Evolutionary conservation across 2,888 invertebrate species (phyloP), one percentile per base, ranked within the genome.

Genomic region (Patella caerulea): DNA sequence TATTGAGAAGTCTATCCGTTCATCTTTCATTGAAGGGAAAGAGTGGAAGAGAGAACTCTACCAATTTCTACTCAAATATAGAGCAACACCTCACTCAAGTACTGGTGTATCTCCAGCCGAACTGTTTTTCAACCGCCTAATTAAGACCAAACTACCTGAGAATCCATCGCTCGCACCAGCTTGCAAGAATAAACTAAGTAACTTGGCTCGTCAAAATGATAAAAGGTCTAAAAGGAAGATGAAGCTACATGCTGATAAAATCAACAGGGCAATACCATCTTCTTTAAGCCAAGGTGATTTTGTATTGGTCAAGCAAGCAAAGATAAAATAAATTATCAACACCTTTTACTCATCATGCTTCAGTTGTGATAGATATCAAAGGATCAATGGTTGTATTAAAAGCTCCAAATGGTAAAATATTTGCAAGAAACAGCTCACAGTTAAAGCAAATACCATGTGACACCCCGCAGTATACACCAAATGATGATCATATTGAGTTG

Each of bases 21-120:
- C 56, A 56, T 56, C 56, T 15, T 56, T 56, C 45, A 24, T 24
- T 65, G 19, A 7, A 19, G 65, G 65, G 12, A n/a, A n/a, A n/a
- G n/a, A 19, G 19, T 65, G 65, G 65, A 65, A 65, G n/a, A 65
- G 19, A 65, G 65, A 65, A 65, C n/a, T 65, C n/a, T 19, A 65
- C n/a, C 34, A 45, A 45, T 45, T 45, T 45, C 34, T 45, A 45
- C 34, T 45, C 7, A 45, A 45, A 5, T 45, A 45, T 5, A 45
- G 34, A 45, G 34, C 34, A 45, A 45, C 34, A 45, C 34, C 34
- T 45, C 65, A 65, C 19, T 65, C 65, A 9, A 17, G n/a, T 19
- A 65, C 19, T 11, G 19, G 65, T 17, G n/a, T 65, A 65, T 65
- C 17, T 19, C 65, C 65, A 65, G 65, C 65, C 9, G n/a, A 65